Evolutionary conservation across 2,797 vertebrate species (phyloP).

Genomic region (Platalea minor): DNA sequence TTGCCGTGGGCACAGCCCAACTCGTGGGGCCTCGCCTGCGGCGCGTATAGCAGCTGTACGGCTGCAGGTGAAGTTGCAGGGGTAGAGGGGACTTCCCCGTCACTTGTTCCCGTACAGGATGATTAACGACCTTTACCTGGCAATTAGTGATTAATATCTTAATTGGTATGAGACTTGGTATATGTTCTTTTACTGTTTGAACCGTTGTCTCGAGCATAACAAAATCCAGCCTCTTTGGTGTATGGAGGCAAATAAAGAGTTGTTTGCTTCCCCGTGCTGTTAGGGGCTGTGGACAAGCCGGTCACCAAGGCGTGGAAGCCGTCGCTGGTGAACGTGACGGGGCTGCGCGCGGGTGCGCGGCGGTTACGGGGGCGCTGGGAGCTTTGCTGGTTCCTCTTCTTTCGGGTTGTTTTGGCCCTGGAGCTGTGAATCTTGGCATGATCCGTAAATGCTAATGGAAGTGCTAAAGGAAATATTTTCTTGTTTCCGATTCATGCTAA

Average conservation of each 20-base stretch:
- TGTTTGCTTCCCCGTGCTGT: not conserved
- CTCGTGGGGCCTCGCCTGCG: not conserved
- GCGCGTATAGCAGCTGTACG: accelerated
- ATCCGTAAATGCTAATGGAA: not conserved
- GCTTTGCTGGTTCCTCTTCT: not conserved
- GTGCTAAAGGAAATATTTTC: not conserved
- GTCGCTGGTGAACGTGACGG: accelerated
- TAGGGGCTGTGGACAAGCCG: not conserved
- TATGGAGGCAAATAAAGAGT: not conserved
- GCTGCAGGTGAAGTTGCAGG: not conserved
- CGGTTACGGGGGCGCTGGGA: accelerated
- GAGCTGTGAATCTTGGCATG: not conserved
- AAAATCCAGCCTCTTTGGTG: not conserved
- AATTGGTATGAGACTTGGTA: not conserved
- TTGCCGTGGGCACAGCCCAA: accelerated
- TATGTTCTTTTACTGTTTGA: not conserved
- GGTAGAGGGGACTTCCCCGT: not conserved
- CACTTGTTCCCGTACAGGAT: accelerated
- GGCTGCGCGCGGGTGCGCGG: accelerated
- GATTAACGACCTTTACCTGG: not conserved
- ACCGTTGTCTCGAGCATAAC: accelerated
- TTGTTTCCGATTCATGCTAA: not conserved
- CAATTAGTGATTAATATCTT: not conserved
- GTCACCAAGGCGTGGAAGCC: accelerated
- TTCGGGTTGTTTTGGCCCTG: accelerated